Evolutionary conservation across 2,797 vertebrate species (phyloP), one percentile per base, ranked within the genome.

Genomic region (Karalla daura): DNA sequence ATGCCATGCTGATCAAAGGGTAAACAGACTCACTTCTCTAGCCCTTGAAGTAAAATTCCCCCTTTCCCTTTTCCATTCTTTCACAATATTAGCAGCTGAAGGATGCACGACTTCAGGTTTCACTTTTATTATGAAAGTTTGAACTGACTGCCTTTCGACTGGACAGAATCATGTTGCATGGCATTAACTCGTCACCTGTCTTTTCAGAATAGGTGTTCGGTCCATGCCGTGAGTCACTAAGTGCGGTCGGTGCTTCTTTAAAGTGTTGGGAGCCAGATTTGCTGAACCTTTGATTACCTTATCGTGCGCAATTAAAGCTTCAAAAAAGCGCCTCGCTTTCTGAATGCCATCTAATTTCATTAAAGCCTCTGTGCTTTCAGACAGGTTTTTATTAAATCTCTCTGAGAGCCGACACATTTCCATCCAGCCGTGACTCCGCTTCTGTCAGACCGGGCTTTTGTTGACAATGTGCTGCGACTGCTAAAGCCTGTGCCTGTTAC

Each of bases 321-420:
- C 33, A 21, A 64, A 21, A 64, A 56, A 61, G 40, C 47, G 11
- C 4, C 23, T 20, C 32, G 7, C 15, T 36, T 75, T 32, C n/a
- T 53, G 7, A 61, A 32, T 35, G 15, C 21, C 6, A 53, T 76
- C 46, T 71, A 44, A 55, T 72, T 70, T 69, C 9, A 67, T 43
- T 7, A 44, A 25, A 66, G 33, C 39, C 15, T 67, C 24, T 3
- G 18, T 32, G 8, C 12, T 24, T 50, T 36, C 14, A 21, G 10
- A 75, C 58, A 41, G 17, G 15, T 32, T 70, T n/a, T 35, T 37
- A 51, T 70, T 63, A 25, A 70, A 47, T 61, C 25, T n/a, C 15
- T 15, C 10, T 55, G 17, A 53, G 47, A 46, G 54, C 27, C 52
- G 24, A 63, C 43, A 37, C 41, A 23, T 37, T 56, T 47, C 61